phyloP scores from a whole-genome alignment of 2,888 invertebrate species.

The Cosmia pyralina region DNA sequence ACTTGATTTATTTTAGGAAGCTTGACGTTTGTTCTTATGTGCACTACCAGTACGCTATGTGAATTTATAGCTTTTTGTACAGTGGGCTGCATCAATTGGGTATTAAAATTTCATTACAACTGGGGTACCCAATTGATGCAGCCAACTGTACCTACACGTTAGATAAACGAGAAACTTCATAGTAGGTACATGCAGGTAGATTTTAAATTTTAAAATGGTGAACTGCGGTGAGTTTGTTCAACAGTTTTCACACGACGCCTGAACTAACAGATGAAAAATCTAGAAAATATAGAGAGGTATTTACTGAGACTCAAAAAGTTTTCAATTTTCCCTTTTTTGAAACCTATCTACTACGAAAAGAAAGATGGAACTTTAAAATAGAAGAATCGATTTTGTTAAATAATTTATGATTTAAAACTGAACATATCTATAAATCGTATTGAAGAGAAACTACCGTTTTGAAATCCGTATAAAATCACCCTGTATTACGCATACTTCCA shows the following conservation, averaged over 20 bases:
- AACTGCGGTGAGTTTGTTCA: neutral
- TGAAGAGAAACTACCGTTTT: neutral
- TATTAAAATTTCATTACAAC: too few species aligned
- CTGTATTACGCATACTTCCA: too few species aligned
- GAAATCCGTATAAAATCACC: neutral
- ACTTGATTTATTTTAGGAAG: neutral
- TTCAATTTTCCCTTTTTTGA: neutral
- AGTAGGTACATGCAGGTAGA: neutral
- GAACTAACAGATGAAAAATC: slow-evolving; percentile 39
- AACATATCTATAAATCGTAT: neutral
- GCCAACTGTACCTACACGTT: too few species aligned
- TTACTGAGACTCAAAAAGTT: slow-evolving; percentile 14
- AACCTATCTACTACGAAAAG: neutral
- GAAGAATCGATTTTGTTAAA: too few species aligned
- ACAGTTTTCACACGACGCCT: slow-evolving; percentile 15
- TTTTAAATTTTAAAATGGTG: slow-evolving; percentile 4
- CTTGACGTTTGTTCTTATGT: neutral
- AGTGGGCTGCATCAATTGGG: too few species aligned
- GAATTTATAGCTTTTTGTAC: neutral
- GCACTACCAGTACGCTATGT: neutral
- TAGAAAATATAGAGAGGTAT: slow-evolving; percentile 23
- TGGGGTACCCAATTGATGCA: too few species aligned
- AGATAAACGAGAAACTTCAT: neutral
- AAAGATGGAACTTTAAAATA: neutral
- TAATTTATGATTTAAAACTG: neutral